These are phyloP conservation scores for Camponotus pennsylvanicus DNA, from an alignment of 1,140 invertebrate genomes.

Conservation along the genomic window DNA sequence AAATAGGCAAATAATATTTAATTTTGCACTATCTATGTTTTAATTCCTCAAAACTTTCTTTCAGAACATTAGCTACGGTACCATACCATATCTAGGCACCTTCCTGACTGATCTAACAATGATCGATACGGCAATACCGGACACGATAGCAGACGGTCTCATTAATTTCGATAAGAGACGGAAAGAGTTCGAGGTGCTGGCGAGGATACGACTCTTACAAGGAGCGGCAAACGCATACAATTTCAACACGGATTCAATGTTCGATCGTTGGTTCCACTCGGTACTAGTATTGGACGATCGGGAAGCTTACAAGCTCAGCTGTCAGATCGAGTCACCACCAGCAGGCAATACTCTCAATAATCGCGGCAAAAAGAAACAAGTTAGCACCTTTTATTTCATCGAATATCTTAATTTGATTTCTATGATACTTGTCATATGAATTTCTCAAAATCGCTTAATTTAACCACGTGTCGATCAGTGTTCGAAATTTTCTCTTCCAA, in stretches of 20 bases:
- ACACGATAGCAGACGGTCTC: conserved; percentile 93
- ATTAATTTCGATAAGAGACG: conserved; percentile 99
- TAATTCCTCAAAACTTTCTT: conserved; percentile 27
- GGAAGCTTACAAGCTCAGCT: conserved; percentile 96
- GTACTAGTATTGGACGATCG: conserved; percentile 95
- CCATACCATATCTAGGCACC: conserved; percentile 99
- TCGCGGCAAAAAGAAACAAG: conserved; percentile 82
- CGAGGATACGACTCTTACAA: conserved; percentile 98
- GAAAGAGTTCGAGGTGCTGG: conserved; percentile 99
- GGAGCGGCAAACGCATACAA: conserved; percentile 99
- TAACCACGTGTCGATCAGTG: neutral
- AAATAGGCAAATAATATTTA: neutral
- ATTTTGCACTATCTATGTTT: neutral
- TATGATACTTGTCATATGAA: neutral
- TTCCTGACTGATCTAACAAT: conserved; percentile 99
- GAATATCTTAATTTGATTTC: neutral
- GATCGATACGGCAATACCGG: conserved; percentile 99
- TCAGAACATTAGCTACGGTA: conserved; percentile 94
- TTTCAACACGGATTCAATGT: conserved; percentile 93
- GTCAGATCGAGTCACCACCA: conserved; percentile 93
- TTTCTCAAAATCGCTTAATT: neutral
- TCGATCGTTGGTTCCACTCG: conserved; percentile 97
- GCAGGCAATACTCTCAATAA: conserved; percentile 81
- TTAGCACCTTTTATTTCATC: conserved; percentile 46
- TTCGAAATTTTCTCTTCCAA: neutral